phyloP scores from a whole-genome alignment of 2,797 vertebrate species.

The Carcharodon carcharias region DNA sequence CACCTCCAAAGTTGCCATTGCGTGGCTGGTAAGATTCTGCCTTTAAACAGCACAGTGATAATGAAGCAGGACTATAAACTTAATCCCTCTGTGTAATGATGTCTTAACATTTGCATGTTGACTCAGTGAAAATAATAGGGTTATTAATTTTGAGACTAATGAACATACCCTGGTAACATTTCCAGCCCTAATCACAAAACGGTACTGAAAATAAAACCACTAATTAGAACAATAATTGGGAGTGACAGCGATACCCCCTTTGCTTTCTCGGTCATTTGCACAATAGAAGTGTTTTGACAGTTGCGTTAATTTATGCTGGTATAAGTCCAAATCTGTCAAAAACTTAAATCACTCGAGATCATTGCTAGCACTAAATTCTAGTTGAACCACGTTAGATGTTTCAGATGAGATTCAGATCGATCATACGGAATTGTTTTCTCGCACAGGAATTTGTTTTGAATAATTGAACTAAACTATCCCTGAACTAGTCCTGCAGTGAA shows the following conservation, averaged over 20 bases:
- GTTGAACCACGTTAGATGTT: neutral
- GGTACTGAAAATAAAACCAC: constrained; percentile 4
- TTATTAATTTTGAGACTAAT: constrained; percentile 25
- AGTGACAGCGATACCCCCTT: constrained; percentile 8
- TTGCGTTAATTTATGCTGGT: constrained; percentile 4
- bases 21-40: neutral
- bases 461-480: neutral
- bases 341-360: neutral
- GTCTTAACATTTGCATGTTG: neutral
- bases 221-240: constrained; percentile 27
- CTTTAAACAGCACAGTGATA: neutral
- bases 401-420: neutral
- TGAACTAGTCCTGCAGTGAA: neutral
- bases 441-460: neutral
- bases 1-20: neutral
- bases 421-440: neutral
- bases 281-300: neutral
- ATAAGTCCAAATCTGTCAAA: constrained; percentile 18
- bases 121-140: constrained; percentile 17
- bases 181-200: neutral
- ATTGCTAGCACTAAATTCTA: neutral
- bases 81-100: neutral
- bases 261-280: constrained; percentile 27
- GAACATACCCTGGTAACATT: neutral
- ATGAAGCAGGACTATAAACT: neutral